Conservation (phyloP, 2,797 vertebrate species). For the Arnoldichthys spilopterus region DNA sequence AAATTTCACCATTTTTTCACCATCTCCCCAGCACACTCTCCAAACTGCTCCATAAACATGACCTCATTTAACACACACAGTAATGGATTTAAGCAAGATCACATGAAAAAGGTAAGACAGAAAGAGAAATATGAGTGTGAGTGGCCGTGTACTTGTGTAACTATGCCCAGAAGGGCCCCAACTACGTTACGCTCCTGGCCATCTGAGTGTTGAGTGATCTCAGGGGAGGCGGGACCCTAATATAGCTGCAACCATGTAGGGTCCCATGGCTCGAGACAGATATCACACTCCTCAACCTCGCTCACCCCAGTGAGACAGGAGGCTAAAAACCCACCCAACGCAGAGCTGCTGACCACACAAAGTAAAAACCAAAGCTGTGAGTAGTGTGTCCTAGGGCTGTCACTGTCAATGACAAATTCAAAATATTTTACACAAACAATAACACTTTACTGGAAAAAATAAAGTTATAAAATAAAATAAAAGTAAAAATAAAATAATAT, state of each 20-base stretch:
- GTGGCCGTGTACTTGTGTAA: not conserved
- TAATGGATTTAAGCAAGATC: not conserved
- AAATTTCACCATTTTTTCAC: not conserved
- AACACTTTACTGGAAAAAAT: no score
- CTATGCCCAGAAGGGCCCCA: not conserved
- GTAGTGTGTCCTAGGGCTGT: not conserved
- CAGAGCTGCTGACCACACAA: not conserved
- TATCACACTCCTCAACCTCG: constrained; percentile 11
- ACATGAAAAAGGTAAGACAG: not conserved
- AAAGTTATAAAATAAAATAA: not conserved
- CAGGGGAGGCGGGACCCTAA: constrained; percentile 7
- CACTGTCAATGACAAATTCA: not conserved
- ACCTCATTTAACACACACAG: not conserved
- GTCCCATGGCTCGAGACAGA: constrained; percentile 7
- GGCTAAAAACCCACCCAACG: not conserved
- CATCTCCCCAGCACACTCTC: not conserved
- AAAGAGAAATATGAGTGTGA: not conserved
- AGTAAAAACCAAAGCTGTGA: not conserved
- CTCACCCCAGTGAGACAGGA: not conserved
- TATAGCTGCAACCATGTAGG: constrained; percentile 40
- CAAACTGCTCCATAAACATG: not conserved
- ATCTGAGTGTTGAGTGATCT: not conserved
- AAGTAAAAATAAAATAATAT: not conserved
- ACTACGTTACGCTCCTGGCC: not conserved
- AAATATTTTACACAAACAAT: no score